Percentiles rank a stretch among this genome's conserved stretches.
phyloP scores from a whole-genome alignment of 1,140 invertebrate species.

The Drosophila funebris region DNA sequence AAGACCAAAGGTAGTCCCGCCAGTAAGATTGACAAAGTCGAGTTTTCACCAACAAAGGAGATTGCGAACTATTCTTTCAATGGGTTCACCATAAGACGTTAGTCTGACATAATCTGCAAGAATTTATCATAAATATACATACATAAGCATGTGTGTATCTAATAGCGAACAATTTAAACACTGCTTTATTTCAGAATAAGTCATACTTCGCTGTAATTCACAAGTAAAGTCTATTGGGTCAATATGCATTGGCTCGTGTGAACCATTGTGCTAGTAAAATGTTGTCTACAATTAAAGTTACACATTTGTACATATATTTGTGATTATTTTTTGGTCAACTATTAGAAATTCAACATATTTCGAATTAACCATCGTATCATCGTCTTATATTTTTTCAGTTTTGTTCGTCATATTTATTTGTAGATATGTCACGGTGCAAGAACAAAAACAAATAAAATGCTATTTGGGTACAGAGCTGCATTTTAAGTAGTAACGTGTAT shows the following conservation, averaged over 20 bases:
- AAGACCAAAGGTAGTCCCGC: conserved; percentile 86
- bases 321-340: too few species aligned
- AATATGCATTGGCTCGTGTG: neutral
- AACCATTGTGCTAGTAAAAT: too few species aligned
- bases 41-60: conserved; percentile 83
- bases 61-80: conserved; percentile 49
- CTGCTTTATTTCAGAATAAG: neutral
- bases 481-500: conserved; percentile 37
- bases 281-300: neutral
- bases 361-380: neutral
- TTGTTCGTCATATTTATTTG: neutral
- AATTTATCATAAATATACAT: neutral
- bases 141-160: neutral
- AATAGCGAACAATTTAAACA: neutral
- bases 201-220: neutral
- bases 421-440: neutral
- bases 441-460: conserved; percentile 51
- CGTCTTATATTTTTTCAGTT: neutral
- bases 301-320: too few species aligned
- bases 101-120: neutral
- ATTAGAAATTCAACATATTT: neutral
- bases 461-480: conserved; percentile 45
- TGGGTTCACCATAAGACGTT: conserved; percentile 52
- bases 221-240: neutral
- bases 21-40: conserved; percentile 86